Evolutionary conservation across 2,113 vertebrate species (phyloP).

Genomic region (Pao palembangensis): DNA sequence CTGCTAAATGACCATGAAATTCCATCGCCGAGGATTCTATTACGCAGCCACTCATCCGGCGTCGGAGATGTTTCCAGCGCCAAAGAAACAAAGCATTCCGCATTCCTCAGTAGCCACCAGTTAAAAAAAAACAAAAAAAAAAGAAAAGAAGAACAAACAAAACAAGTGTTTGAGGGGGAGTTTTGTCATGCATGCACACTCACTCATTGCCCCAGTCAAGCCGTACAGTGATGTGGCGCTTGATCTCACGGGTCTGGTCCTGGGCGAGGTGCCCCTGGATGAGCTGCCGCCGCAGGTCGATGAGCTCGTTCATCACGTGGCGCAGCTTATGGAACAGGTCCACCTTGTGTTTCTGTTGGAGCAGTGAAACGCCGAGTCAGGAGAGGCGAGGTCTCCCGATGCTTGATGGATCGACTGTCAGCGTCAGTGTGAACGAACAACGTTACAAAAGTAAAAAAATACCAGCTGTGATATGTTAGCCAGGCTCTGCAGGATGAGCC

Average conservation of each 20-base stretch:
- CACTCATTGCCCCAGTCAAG: conserved; percentile 98
- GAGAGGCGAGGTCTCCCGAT: not conserved
- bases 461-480: too few species aligned
- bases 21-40: conserved; percentile 48
- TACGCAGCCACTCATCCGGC: conserved; percentile 42
- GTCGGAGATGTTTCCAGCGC: conserved; percentile 26
- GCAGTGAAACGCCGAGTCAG: conserved; percentile 12
- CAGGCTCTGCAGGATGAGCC: too few species aligned
- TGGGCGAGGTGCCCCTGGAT: conserved; percentile 93
- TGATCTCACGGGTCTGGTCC: conserved; percentile 94
- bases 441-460: too few species aligned
- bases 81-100: conserved; percentile 25
- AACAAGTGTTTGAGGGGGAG: conserved; percentile 1
- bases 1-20: conserved; percentile 67
- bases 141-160: not conserved
- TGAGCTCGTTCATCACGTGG: conserved; percentile 97
- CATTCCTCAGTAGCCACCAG: conserved; percentile 21
- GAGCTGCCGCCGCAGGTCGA: conserved; percentile 93
- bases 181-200: conserved; percentile 34
- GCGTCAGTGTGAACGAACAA: not conserved
- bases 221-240: conserved; percentile 91
- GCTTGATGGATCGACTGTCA: not conserved
- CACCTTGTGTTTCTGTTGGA: conserved; percentile 88
- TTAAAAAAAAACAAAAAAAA: conserved; percentile 19
- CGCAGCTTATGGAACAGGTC: conserved; percentile 97